Percentiles rank a stretch among this genome's conserved stretches.
phyloP scores from a whole-genome alignment of 1,140 invertebrate genomes.

The Rhopalosiphum maidis region DNA sequence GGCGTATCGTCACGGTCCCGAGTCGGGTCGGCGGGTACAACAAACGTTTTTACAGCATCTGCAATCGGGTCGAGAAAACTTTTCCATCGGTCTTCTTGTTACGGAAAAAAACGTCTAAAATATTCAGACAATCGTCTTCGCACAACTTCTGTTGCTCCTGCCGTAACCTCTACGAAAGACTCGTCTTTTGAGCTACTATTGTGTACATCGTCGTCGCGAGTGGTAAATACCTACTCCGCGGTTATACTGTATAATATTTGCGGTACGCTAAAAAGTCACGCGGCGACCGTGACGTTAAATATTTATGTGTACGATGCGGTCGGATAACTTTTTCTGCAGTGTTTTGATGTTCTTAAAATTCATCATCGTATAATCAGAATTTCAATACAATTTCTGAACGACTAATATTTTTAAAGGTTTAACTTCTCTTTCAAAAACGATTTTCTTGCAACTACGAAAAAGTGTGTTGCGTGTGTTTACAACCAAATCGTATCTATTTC shows the following conservation, averaged over 20 bases:
- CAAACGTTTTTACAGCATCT: neutral
- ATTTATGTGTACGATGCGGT: too few relatives aligned
- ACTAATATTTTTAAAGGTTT: too few relatives aligned
- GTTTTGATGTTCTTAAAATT: neutral
- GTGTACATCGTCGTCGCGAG: neutral
- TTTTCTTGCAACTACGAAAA: too few relatives aligned
- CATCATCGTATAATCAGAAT: neutral
- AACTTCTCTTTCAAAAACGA: too few relatives aligned
- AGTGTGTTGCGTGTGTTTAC: too few relatives aligned
- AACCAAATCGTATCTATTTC: too few relatives aligned
- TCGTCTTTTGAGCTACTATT: neutral
- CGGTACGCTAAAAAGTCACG: neutral
- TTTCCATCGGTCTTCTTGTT: neutral
- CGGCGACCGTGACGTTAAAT: neutral
- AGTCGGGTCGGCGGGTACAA: neutral
- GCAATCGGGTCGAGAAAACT: neutral
- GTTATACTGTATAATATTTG: neutral
- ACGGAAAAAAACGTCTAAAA: neutral
- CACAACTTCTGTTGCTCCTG: neutral
- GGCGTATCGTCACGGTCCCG: neutral
- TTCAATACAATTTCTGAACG: too few relatives aligned
- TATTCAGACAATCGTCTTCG: neutral
- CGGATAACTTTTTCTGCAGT: neutral
- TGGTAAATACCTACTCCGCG: neutral
- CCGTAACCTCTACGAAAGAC: neutral